phyloP scores from a whole-genome alignment of 2,113 vertebrate genomes.

The Sylvietta virens region DNA sequence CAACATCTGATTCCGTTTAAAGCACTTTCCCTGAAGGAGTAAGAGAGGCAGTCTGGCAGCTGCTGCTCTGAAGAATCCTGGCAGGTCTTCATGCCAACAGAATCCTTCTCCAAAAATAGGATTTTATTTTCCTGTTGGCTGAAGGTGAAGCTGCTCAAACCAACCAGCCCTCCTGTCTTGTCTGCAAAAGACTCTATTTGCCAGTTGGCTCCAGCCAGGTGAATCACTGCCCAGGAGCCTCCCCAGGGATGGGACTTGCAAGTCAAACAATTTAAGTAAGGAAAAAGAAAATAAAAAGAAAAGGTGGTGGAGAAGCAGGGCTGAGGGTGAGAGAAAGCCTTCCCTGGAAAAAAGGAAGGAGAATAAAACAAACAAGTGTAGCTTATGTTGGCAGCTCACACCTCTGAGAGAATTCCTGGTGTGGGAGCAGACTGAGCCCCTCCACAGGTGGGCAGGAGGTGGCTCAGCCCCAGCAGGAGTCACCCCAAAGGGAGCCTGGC shows the following conservation, averaged over 20 bases:
- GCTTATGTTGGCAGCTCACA: slow-evolving; percentile 10
- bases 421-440: neutral
- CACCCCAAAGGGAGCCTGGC: neutral
- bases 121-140: slow-evolving; percentile 75
- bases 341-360: neutral
- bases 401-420: neutral
- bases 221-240: slow-evolving; percentile 32
- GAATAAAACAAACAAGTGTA: slow-evolving; percentile 47
- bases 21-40: slow-evolving; percentile 40
- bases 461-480: neutral
- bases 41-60: slow-evolving; percentile 65
- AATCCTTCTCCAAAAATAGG: slow-evolving; percentile 73
- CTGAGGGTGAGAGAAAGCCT: slow-evolving; percentile 6
- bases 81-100: slow-evolving; percentile 38
- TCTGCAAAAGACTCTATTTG: slow-evolving; percentile 50
- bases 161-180: slow-evolving; percentile 58
- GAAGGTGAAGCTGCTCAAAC: slow-evolving; percentile 47
- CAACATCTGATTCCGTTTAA: slow-evolving; percentile 60
- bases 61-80: slow-evolving; percentile 49
- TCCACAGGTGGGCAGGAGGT: neutral
- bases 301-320: neutral
- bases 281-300: neutral
- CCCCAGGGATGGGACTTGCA: slow-evolving; percentile 23
- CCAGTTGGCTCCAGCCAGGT: slow-evolving; percentile 63
- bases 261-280: slow-evolving; percentile 34